Conservation (phyloP, 2,888 invertebrate species). For the Aphidius colemani region DNA sequence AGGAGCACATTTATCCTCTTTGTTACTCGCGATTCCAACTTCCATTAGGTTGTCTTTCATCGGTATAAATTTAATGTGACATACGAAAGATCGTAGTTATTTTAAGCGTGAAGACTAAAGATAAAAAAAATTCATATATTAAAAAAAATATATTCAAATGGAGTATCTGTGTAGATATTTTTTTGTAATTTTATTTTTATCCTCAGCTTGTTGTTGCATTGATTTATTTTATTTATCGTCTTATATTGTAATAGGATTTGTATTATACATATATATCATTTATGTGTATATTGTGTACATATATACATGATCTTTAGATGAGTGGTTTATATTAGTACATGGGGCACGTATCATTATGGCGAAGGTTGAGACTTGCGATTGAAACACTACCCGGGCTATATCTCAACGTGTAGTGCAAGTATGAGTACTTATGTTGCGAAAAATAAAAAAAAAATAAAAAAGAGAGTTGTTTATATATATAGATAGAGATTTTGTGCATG, state of each 20-base stretch:
- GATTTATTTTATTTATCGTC: conserved; percentile 59
- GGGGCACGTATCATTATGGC: conserved; percentile 48
- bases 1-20: conserved; percentile 47
- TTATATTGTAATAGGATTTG: conserved; percentile 58
- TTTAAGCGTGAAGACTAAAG: no score
- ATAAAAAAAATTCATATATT: no score
- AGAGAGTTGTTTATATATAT: not conserved
- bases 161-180: no score
- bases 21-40: conserved; percentile 43
- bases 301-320: conserved; percentile 7
- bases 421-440: conserved; percentile 54
- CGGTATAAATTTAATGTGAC: conserved; percentile 12
- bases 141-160: no score
- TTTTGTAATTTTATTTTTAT: no score
- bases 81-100: not conserved
- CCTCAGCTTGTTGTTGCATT: no score
- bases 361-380: conserved; percentile 50
- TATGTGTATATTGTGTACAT: not conserved
- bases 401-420: conserved; percentile 43
- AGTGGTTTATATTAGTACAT: conserved; percentile 27
- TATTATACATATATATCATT: not conserved
- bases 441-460: not conserved
- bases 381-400: conserved; percentile 59
- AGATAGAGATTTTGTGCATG: no score
- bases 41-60: conserved; percentile 9